Conservation (phyloP, 2,113 vertebrate genomes). For the Sylvilagus bachmani region DNA sequence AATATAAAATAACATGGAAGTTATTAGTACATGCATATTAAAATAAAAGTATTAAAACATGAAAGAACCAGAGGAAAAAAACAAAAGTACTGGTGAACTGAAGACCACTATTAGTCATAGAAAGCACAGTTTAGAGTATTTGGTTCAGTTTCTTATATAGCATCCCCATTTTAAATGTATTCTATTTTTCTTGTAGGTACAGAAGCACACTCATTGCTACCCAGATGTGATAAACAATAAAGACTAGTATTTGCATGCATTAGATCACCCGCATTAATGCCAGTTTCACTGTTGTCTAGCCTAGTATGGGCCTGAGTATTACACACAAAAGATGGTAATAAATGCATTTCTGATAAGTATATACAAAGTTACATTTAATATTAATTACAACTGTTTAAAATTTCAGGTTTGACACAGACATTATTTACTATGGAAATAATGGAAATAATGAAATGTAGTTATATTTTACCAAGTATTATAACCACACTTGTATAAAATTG, state of each 20-base stretch:
- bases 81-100: not conserved
- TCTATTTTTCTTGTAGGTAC: not conserved
- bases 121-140: not conserved
- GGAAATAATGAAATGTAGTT: slow-evolving; percentile 16
- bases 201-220: not conserved
- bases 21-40: not conserved
- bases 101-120: not conserved
- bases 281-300: slow-evolving; percentile 20
- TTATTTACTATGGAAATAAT: not conserved
- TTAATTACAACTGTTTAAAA: not conserved
- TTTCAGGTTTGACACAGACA: not conserved
- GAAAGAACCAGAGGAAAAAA: not conserved
- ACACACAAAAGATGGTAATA: not conserved
- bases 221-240: slow-evolving; percentile 16
- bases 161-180: not conserved
- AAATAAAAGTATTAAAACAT: slow-evolving; percentile 33
- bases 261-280: not conserved
- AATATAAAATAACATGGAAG: not conserved
- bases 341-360: not conserved
- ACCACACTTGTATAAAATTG: not conserved
- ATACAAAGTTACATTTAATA: not conserved
- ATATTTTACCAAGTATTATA: not conserved
- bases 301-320: not conserved
- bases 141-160: not conserved
- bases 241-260: not conserved